Percentiles rank a stretch among this genome's conserved stretches.
These are phyloP conservation scores for Seriola dumerili DNA, from an alignment of 2,113 vertebrate species.

Conservation along the genomic window DNA sequence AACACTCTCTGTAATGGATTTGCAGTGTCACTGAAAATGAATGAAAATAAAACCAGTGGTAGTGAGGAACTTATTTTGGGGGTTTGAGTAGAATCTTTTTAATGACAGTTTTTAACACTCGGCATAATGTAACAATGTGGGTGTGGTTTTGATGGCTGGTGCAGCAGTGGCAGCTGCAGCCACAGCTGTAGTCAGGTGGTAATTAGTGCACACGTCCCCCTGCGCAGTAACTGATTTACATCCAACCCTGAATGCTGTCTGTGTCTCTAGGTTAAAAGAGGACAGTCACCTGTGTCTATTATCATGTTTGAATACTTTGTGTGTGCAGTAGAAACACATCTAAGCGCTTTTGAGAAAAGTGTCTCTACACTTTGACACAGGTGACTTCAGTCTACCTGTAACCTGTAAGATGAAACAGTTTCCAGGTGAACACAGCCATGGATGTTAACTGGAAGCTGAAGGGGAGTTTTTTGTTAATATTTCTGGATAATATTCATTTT, in stretches of 20 bases:
- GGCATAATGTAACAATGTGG: neutral
- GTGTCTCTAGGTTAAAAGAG: neutral
- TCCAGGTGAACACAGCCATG: no score
- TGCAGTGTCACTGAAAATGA: neutral
- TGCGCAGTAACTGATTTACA: neutral
- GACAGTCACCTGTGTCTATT: neutral
- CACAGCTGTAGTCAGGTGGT: constrained; percentile 26
- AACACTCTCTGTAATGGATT: neutral
- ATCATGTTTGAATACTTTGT: neutral
- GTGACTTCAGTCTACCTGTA: no score
- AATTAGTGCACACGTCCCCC: constrained; percentile 38
- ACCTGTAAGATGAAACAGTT: no score
- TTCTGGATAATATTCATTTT: neutral
- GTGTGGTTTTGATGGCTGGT: neutral
- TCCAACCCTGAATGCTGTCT: neutral
- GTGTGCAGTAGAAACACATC: neutral
- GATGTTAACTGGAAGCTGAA: no score
- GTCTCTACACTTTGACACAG: no score
- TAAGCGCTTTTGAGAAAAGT: no score
- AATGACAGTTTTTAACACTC: neutral
- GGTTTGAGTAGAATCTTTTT: neutral
- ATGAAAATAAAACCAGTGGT: neutral
- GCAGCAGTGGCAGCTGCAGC: constrained; percentile 42
- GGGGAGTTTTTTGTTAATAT: no score
- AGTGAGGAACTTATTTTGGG: neutral